Base-by-base conservation (phyloP, 2,797 vertebrate genomes). In the Acipenser ruthenus region DNA sequence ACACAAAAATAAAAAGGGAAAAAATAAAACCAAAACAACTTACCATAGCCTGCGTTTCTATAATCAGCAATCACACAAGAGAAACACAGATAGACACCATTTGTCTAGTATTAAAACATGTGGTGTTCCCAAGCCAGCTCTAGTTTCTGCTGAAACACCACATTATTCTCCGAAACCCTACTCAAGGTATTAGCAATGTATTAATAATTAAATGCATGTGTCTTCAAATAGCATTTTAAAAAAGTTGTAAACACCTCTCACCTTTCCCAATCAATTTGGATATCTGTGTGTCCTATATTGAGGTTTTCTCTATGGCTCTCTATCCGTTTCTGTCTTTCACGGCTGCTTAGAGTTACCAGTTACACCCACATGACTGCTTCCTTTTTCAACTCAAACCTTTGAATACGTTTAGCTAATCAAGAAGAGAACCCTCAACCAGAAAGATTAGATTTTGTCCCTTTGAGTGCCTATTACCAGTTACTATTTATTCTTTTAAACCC, bases 41-140 rank as follows among this genome's bases (percentile, higher is more conserved):
- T 18, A 37, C 49, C 65, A 55, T 75, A 70, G 3, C 37, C 76
- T 79, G 65, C 56, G 72, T 71, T 77, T 74, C 74, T 52, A 79
- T 72, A 37, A 37, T 5, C 5, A 1, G 37, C 37, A 37, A 37
- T 37, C 37, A 37, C 37, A 37, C 37, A 37, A 37, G 37, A 37
- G 37, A 37, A 37, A 37, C 37, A 37, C 23, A 37, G 37, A 37
- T 37, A 4, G 37, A 37, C 37, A 37, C 37, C 37, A 1, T 37
- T 37, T 37, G 37, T 11, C 3, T 58, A 13, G 12, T n/a, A 3
- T 60, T 37, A 68, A 72, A 66, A 64, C 69, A 68, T 66, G 37
- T 64, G 67, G 74, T 70, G 63, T 73, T 69, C 63, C 67, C 60
- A 66, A 77, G 71, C 55, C 64, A 61, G 67, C 64, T 68, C 72